These are phyloP conservation scores for Philopedon plagiatum DNA, from an alignment of 2,888 invertebrate genomes.

Conservation along the genomic window DNA sequence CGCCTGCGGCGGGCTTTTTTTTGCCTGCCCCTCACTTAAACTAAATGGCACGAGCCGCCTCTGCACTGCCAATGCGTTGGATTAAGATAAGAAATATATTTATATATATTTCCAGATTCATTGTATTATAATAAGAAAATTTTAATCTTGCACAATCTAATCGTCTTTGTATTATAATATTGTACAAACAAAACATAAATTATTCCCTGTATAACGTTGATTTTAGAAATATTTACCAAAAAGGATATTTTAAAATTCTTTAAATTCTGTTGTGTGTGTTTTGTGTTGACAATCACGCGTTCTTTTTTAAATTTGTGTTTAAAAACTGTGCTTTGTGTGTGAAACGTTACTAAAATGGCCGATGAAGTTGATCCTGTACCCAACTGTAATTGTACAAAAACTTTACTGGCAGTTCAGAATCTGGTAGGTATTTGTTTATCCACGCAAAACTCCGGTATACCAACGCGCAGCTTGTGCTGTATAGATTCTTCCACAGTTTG, in stretches of 20 bases:
- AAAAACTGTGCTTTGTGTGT: no score
- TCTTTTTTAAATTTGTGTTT: no score
- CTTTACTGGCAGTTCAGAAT: neutral
- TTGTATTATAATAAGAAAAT: neutral
- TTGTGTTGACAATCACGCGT: neutral
- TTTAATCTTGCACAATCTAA: conserved; percentile 2
- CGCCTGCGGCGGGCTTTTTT: no score
- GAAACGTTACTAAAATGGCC: neutral
- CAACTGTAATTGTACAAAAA: conserved; percentile 18
- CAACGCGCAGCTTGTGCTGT: neutral
- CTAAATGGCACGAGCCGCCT: no score
- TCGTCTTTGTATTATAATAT: neutral
- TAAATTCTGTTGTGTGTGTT: neutral
- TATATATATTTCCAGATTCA: conserved; percentile 2
- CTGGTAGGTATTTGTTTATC: neutral
- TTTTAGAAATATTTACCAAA: neutral
- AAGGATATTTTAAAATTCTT: neutral
- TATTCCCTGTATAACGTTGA: neutral
- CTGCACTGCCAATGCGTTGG: neutral
- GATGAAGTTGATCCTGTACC: neutral
- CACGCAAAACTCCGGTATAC: neutral
- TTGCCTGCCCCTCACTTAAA: no score
- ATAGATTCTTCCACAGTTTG: no score
- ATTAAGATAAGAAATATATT: conserved; percentile 5
- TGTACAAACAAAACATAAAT: neutral